Evolutionary conservation across 2,113 vertebrate species (phyloP).

Genomic region (Hippocampus mohnikei): DNA sequence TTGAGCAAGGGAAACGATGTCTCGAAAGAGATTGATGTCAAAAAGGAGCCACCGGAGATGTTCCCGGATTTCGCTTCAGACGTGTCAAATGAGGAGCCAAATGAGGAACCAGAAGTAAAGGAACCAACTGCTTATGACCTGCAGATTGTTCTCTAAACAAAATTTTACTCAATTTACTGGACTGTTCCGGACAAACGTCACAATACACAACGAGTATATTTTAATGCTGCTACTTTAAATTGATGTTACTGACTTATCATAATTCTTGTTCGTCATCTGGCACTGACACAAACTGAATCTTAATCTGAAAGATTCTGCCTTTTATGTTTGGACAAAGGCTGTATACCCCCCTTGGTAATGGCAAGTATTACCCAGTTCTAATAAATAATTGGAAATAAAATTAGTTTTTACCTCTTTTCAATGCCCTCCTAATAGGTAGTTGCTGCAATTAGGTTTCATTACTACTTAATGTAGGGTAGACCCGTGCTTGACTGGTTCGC

Average conservation of each 20-base stretch:
- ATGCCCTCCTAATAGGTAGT: too few relatives aligned
- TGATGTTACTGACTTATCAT: background rate
- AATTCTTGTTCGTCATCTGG: background rate
- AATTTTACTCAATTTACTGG: background rate
- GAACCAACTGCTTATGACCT: constrained; percentile 46
- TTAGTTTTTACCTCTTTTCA: background rate
- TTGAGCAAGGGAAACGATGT: constrained; percentile 12
- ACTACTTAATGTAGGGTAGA: too few relatives aligned
- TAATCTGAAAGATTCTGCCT: background rate
- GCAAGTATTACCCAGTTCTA: background rate
- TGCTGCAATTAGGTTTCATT: too few relatives aligned
- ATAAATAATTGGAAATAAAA: background rate
- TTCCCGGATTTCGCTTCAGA: background rate
- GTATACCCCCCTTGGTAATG: background rate
- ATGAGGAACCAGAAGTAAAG: background rate
- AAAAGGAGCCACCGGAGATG: constrained; percentile 5
- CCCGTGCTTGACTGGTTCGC: too few relatives aligned
- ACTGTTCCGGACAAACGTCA: background rate
- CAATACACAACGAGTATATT: background rate
- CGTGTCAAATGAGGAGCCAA: fast-evolving
- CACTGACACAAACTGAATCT: too few relatives aligned
- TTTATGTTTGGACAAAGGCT: background rate
- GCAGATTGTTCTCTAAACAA: constrained; percentile 37
- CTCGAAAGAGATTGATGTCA: background rate
- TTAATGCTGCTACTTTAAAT: constrained; percentile 25